Evolutionary conservation across 2,888 invertebrate species (phyloP), one percentile per base, ranked within the genome.

Genomic region (Embidobia sp.): DNA sequence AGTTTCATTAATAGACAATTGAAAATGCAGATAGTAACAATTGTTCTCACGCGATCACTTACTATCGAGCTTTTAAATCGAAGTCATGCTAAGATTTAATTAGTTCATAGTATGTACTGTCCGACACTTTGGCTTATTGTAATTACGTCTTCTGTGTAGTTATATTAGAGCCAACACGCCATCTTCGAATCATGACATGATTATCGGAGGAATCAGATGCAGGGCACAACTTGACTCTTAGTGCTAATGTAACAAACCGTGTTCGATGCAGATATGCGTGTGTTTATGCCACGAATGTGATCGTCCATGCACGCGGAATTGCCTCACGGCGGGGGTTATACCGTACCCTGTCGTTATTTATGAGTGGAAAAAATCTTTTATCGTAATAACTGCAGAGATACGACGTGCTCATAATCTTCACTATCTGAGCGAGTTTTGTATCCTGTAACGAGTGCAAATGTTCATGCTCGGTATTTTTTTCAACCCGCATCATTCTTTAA

Each of bases 341-440:
- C 75, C 77, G 59, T 69, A 61, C 69, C 69, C 53, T 83, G 82
- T 76, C 79, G 84, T 84, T 85, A 87, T 87, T 87, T 87, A 87
- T 84, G 85, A 78, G 77, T 79, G 81, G 82, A 85, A 86, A 86
- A 85, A 85, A 85, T 84, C 84, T 83, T 85, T 85, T 84, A 85
- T 87, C 85, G 83, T 86, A 87, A 86, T 85, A 85, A 86, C 77
- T 82, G 75, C 79, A 66, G 74, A 81, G 83, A 83, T 83, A 83
- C 80, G 82, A 79, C 75, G 82, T 67, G 79, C 59, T 77, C 81
- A 80, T 78, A 81, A 79, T 77, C 76, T 77, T 78, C 51, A 33
- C 69, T 40, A 63, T 74, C 61, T 70, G 55, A 70, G 80, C 40
- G 27, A 64, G 69, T n/a, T 69, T 37, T 57, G 40, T 35, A 46